These are phyloP conservation scores for Macrocentrus cingulum DNA, from an alignment of 1,140 invertebrate species.

Conservation along the genomic window DNA sequence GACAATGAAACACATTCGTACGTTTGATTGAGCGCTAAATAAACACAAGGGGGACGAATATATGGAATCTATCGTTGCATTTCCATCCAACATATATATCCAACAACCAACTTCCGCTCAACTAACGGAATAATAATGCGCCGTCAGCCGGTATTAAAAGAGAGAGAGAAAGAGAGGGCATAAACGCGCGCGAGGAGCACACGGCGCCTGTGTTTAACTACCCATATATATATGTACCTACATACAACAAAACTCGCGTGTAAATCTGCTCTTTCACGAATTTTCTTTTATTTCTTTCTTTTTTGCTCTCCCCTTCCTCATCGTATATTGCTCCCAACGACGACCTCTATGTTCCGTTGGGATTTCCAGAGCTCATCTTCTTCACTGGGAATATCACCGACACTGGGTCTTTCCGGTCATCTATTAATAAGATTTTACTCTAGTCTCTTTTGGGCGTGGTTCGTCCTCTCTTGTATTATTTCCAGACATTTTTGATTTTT, in stretches of 20 bases:
- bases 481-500: too few relatives aligned
- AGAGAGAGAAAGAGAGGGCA: slow-evolving; percentile 1
- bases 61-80: slow-evolving; percentile 21
- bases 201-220: slow-evolving; percentile 2
- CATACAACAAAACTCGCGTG: too few relatives aligned
- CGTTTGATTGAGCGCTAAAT: not conserved
- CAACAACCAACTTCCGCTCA: slow-evolving; percentile 21
- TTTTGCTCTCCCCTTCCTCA: not conserved
- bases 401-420: not conserved
- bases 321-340: too few relatives aligned
- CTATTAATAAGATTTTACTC: slow-evolving; percentile 9
- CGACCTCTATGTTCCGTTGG: too few relatives aligned
- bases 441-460: not conserved
- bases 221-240: not conserved
- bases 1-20: not conserved
- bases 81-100: slow-evolving; percentile 18
- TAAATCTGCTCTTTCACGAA: not conserved
- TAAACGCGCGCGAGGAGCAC: slow-evolving; percentile 6
- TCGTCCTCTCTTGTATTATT: not conserved
- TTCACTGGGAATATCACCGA: too few relatives aligned
- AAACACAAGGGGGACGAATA: not conserved
- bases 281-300: not conserved
- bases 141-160: slow-evolving; percentile 20
- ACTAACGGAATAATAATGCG: slow-evolving; percentile 22
- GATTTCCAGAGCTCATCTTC: slow-evolving; percentile 1